A percentile compares a stretch with the other conserved stretches of the same genome.
Conservation (phyloP, 2,888 invertebrate species). For the Ornithoptera priamus region DNA sequence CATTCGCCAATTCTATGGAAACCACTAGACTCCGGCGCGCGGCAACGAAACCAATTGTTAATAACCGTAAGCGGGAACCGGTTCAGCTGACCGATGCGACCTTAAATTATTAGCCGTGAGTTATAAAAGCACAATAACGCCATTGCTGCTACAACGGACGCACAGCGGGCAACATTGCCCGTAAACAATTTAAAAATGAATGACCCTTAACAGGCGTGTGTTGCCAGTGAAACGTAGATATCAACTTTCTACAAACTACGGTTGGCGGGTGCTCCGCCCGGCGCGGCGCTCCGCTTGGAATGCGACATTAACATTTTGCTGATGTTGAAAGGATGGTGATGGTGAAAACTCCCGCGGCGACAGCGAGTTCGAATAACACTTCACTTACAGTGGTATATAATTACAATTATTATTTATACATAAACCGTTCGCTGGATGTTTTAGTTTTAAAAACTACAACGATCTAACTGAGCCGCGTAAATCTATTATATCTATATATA, state of each 20-base stretch:
- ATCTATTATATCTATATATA: constrained; percentile 44
- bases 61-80: too few species aligned
- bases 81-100: too few species aligned
- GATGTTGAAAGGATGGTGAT: constrained; percentile 29
- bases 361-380: constrained; percentile 45
- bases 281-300: constrained; percentile 48
- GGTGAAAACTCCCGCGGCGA: constrained; percentile 37
- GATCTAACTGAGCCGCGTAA: constrained; percentile 58
- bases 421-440: constrained; percentile 54
- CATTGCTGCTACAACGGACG: too few species aligned
- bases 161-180: too few species aligned
- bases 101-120: too few species aligned
- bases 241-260: too few species aligned
- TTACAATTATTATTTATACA: constrained; percentile 57
- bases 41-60: neutral
- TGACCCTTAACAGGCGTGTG: too few species aligned
- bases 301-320: constrained; percentile 46
- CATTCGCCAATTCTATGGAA: constrained; percentile 21
- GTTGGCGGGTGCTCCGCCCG: neutral
- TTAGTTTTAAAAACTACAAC: constrained; percentile 51
- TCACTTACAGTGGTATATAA: constrained; percentile 57
- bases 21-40: constrained; percentile 12
- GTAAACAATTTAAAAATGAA: too few species aligned
- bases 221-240: too few species aligned
- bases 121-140: too few species aligned